Conservation (phyloP, 2,888 invertebrate species). For the Cabera pusaria region DNA sequence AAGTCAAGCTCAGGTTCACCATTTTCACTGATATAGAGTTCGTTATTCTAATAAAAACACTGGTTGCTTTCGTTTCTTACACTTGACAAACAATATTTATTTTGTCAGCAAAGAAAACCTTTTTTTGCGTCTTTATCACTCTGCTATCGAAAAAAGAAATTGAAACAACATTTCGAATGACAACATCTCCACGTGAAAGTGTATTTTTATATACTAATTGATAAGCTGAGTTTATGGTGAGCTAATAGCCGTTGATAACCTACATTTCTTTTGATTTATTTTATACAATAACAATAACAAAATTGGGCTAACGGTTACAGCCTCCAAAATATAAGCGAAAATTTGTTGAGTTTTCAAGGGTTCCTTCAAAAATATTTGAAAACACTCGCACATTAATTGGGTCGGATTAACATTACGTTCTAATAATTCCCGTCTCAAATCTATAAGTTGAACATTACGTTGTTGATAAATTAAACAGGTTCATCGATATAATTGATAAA, state of each 20-base stretch:
- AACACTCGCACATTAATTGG: neutral
- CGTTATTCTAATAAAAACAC: slow-evolving; percentile 19
- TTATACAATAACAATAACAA: slow-evolving; percentile 6
- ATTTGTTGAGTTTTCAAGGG: too few relatives aligned
- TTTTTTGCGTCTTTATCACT: slow-evolving; percentile 34
- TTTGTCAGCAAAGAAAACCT: slow-evolving; percentile 65
- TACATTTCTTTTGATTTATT: slow-evolving; percentile 34
- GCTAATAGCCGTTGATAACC: slow-evolving; percentile 51
- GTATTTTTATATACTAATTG: slow-evolving; percentile 39
- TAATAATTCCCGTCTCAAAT: too few relatives aligned
- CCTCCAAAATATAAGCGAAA: slow-evolving; percentile 5
- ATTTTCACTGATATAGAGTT: slow-evolving; percentile 44
- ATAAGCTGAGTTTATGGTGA: slow-evolving; percentile 47
- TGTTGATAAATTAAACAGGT: slow-evolving; percentile 16
- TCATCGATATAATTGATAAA: slow-evolving; percentile 16
- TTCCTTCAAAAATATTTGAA: slow-evolving; percentile 12
- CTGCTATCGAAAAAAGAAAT: slow-evolving; percentile 15
- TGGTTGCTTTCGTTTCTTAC: slow-evolving; percentile 51
- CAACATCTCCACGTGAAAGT: slow-evolving; percentile 42
- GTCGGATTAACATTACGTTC: too few relatives aligned
- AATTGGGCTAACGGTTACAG: slow-evolving; percentile 24
- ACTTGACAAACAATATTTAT: slow-evolving; percentile 56
- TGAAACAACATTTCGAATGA: slow-evolving; percentile 41
- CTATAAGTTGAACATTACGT: slow-evolving; percentile 12
- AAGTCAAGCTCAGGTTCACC: slow-evolving; percentile 40